Evolutionary conservation across 2,797 vertebrate genomes (phyloP).

Genomic region (Mormyrops boulengeri): DNA sequence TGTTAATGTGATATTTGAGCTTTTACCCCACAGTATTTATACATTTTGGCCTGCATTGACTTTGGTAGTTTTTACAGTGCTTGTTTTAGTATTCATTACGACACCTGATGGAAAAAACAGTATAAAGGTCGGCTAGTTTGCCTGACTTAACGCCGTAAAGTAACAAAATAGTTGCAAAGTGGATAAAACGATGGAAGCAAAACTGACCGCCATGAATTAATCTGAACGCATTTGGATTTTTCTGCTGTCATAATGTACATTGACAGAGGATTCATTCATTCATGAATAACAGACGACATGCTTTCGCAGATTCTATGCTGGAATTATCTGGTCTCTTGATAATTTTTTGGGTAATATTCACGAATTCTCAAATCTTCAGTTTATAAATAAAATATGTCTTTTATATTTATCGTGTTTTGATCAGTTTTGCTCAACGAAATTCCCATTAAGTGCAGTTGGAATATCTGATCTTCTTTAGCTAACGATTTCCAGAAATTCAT

Average conservation of each 20-base stretch:
- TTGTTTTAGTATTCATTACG: background rate
- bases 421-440: background rate
- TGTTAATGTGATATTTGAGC: background rate
- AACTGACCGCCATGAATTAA: background rate
- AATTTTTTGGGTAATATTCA: constrained; percentile 26
- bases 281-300: background rate
- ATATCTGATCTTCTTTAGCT: background rate
- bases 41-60: background rate
- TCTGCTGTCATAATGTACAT: background rate
- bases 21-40: background rate
- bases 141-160: background rate
- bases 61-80: background rate
- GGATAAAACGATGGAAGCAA: background rate
- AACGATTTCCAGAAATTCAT: background rate
- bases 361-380: background rate
- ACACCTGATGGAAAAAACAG: background rate
- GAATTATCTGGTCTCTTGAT: constrained; percentile 7
- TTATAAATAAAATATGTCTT: constrained; percentile 19
- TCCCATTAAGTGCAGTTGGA: background rate
- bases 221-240: background rate
- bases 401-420: constrained; percentile 3
- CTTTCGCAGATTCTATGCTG: background rate
- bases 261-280: background rate
- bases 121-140: background rate
- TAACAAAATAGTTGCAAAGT: background rate